These are phyloP conservation scores for Guaruba guarouba DNA, from an alignment of 2,113 vertebrate genomes.

Conservation along the genomic window DNA sequence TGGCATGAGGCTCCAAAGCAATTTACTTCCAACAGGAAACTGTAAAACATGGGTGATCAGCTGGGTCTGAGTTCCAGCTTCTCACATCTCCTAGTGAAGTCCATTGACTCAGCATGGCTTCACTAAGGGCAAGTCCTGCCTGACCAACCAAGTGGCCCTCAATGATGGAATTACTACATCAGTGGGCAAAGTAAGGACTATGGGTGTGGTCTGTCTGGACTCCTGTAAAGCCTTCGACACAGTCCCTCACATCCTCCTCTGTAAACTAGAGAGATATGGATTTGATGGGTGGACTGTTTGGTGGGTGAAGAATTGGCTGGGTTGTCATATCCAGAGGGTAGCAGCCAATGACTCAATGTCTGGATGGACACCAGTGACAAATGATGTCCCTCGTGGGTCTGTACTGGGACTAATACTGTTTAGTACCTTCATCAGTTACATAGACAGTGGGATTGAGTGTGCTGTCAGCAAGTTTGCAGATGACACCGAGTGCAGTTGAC, in stretches of 20 bases:
- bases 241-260: neutral
- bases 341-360: neutral
- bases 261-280: neutral
- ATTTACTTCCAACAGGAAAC: neutral
- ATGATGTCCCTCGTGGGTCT: neutral
- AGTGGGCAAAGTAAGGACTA: neutral
- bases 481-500: neutral
- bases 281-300: neutral
- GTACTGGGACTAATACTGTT: neutral
- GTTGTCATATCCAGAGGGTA: neutral
- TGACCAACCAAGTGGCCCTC: neutral
- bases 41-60: neutral
- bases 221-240: neutral
- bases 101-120: neutral
- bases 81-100: neutral
- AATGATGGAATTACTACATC: neutral
- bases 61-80: neutral
- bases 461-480: neutral
- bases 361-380: neutral
- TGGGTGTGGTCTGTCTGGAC: neutral
- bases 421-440: neutral
- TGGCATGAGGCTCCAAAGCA: neutral
- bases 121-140: neutral
- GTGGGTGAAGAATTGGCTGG: neutral
- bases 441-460: neutral